Evolutionary conservation across 1,140 invertebrate species (phyloP).

Genomic region (Trinorchestia longiramus): DNA sequence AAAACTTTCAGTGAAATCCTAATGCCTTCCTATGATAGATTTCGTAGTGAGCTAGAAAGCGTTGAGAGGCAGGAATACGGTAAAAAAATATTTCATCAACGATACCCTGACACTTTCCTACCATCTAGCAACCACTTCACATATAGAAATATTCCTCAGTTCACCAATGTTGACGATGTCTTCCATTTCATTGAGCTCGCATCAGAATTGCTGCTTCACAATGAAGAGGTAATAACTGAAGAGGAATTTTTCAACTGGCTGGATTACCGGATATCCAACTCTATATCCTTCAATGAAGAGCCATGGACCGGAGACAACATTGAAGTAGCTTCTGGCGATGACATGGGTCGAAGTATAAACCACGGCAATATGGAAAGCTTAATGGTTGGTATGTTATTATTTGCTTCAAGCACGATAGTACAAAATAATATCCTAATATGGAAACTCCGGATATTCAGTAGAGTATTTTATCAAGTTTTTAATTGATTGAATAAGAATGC

Average conservation of each 20-base stretch:
- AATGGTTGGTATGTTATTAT: slow-evolving; percentile 1
- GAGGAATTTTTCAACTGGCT: background rate
- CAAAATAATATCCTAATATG: background rate
- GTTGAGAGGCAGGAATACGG: background rate
- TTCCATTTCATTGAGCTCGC: background rate
- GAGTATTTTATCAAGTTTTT: too few species aligned
- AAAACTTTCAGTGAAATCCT: background rate
- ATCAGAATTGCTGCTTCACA: background rate
- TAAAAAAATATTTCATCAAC: background rate
- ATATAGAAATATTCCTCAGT: background rate
- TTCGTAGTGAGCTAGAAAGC: background rate
- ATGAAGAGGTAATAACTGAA: background rate
- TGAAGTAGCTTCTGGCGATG: background rate
- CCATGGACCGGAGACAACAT: background rate
- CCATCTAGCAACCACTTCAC: background rate
- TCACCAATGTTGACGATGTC: background rate
- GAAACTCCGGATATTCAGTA: background rate
- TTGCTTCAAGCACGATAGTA: background rate
- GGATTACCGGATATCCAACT: background rate
- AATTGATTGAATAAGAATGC: too few species aligned
- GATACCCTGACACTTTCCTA: background rate
- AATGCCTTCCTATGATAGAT: background rate
- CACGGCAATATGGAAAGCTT: background rate
- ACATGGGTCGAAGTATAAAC: background rate
- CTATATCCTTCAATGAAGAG: background rate